Percentiles rank a stretch among this genome's conserved stretches.
Evolutionary conservation across 2,888 invertebrate species (phyloP).

Genomic region (Drosophila anceps): DNA sequence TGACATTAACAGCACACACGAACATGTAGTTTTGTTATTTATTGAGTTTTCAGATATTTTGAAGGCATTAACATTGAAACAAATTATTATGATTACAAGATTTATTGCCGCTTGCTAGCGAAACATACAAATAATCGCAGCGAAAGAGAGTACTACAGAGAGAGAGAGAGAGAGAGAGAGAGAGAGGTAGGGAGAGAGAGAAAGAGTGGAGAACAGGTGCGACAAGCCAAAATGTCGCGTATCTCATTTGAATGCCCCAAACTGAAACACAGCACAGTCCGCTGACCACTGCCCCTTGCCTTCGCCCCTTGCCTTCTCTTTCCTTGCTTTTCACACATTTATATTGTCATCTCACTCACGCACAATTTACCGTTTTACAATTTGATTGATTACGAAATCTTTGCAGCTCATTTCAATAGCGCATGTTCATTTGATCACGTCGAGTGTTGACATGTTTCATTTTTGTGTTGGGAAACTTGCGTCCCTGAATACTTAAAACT

Average conservation of each 20-base stretch:
- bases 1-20: conserved; percentile 85
- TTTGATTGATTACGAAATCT: conserved; percentile 65
- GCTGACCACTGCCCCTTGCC: not conserved
- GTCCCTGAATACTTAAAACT: conserved; percentile 12
- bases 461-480: conserved; percentile 12
- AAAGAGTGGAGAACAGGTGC: conserved; percentile 4
- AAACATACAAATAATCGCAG: conserved; percentile 77
- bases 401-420: conserved; percentile 33
- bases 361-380: conserved; percentile 44
- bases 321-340: conserved; percentile 3
- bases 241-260: conserved; percentile 66
- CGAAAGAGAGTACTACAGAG: conserved; percentile 12
- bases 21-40: conserved; percentile 84
- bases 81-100: conserved; percentile 84
- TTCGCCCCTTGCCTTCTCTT: not conserved
- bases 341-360: conserved; percentile 53
- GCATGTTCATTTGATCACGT: conserved; percentile 34
- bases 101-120: conserved; percentile 77
- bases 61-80: conserved; percentile 85
- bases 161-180: conserved; percentile 4
- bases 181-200: too few species aligned
- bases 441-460: conserved; percentile 25
- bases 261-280: conserved; percentile 12
- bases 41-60: conserved; percentile 84
- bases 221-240: conserved; percentile 43